Base-by-base conservation (phyloP, 1,140 invertebrate species). In the Ceratosolen solmsi region DNA sequence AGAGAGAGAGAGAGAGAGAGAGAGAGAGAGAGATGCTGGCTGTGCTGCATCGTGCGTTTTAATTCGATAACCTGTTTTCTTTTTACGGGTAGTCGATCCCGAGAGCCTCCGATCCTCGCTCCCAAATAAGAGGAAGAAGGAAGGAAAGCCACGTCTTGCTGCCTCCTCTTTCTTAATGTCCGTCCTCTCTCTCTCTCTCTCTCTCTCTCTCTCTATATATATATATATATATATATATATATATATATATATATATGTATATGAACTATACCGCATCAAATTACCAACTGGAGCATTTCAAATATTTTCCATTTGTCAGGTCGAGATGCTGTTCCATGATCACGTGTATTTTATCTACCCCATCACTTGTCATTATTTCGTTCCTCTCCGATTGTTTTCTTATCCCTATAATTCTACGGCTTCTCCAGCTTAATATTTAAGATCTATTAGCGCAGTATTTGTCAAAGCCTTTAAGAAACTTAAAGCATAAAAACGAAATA, bases 31-130 rank as follows among this genome's bases (percentile, higher is more conserved):
- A 46, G 56, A 25, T 68, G 65, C 38, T 56, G 25, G 70, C 25
- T 17, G 27, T 27, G 46, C 49, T 73, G 38, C 70, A 30, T 25
- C 27, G 51, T 17, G 85, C 86, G 85, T 79, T 88, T 87, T 85
- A 88, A 88, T 88, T 88, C 87, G 87, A 88, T 87, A 88, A 87
- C 86, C 86, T 87, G 86, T 87, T 88, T 86, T 83, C 84, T 88
- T 87, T 87, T 87, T 87, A 83, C 70, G 63, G 51, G 81, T 78
- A 63, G 84, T 82, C 56, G 85, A 84, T 86, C 85, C 84, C 83
- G 36, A 70, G 79, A 83, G n/a, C 65, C 20, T 38, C 27, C 15
- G 51, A 30, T 30, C 38, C 73, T 54, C 17, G 70, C n/a, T 30
- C 41, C 25, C 27, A 72, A 65, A 60, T 13, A 60, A 63, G 36